These are phyloP conservation scores for Notospermus geniculatus DNA, from an alignment of 1,140 invertebrate genomes.

Conservation along the genomic window DNA sequence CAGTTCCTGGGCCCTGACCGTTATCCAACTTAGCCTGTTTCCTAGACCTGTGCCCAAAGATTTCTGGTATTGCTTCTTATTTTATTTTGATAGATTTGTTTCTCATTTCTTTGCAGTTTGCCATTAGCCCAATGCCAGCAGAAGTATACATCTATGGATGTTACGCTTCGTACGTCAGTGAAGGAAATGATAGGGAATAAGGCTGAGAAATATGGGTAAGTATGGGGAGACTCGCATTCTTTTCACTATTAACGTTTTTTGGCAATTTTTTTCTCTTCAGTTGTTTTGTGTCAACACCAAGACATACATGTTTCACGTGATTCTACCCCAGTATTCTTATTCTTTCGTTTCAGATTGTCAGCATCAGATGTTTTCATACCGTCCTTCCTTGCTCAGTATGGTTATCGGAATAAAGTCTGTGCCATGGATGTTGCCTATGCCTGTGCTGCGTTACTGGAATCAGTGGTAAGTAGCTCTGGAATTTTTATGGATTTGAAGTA, in stretches of 20 bases:
- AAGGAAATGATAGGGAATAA: constrained; percentile 71
- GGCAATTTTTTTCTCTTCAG: too few relatives aligned
- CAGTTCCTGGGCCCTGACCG: too few relatives aligned
- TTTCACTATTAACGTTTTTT: not conserved
- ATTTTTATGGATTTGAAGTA: too few relatives aligned
- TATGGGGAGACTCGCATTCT: too few relatives aligned
- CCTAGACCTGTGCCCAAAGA: too few relatives aligned
- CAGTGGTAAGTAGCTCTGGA: too few relatives aligned
- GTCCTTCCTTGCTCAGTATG: constrained; percentile 79
- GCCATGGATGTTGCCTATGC: constrained; percentile 82
- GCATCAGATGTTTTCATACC: constrained; percentile 55
- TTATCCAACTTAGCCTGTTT: too few relatives aligned
- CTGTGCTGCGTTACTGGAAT: constrained; percentile 77
- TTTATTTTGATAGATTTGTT: too few relatives aligned
- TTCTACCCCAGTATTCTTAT: constrained; percentile 9
- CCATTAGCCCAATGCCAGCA: constrained; percentile 84
- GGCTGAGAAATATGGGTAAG: constrained; percentile 71
- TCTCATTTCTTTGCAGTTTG: constrained; percentile 60
- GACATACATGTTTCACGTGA: not conserved
- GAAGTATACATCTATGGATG: constrained; percentile 83
- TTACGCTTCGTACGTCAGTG: constrained; percentile 75
- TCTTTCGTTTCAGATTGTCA: constrained; percentile 58
- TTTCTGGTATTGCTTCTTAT: too few relatives aligned
- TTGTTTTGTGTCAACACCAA: too few relatives aligned
- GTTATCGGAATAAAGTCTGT: constrained; percentile 76